A percentile compares a stretch with the other conserved stretches of the same genome.
Conservation (phyloP, 2,113 vertebrate species). For the Neotoma lepida region DNA sequence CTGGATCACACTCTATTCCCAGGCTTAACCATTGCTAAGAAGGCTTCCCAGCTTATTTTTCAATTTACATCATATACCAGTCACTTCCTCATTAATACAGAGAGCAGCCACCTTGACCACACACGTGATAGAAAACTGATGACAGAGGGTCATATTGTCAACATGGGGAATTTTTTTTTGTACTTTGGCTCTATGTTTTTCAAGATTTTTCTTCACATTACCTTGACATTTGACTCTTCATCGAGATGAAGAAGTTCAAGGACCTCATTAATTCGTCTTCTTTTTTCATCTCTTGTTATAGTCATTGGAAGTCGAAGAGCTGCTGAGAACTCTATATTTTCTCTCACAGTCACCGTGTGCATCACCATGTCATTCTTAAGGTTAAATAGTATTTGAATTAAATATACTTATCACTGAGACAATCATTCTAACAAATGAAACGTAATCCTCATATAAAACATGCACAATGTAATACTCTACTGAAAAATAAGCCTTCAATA, state of each 20-base stretch:
- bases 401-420: background rate
- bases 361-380: slow-evolving; percentile 93
- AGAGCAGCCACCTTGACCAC: background rate
- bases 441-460: background rate
- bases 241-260: slow-evolving; percentile 91
- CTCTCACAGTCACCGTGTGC: slow-evolving; percentile 94
- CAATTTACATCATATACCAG: background rate
- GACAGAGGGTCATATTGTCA: background rate
- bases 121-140: background rate
- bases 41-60: background rate
- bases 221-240: slow-evolving; percentile 94
- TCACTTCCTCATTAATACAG: background rate
- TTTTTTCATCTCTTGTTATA: slow-evolving; percentile 88
- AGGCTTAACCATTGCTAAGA: background rate
- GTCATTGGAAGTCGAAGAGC: slow-evolving; percentile 91
- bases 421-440: background rate
- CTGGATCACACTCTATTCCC: background rate
- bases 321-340: slow-evolving; percentile 95
- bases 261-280: slow-evolving; percentile 88
- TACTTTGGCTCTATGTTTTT: background rate
- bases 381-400: background rate
- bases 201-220: slow-evolving; percentile 68
- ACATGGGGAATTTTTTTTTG: background rate
- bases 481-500: background rate
- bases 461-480: background rate